phyloP scores from a whole-genome alignment of 64 coral and sea anemone genomes.

The Pocillopora damicornis region DNA sequence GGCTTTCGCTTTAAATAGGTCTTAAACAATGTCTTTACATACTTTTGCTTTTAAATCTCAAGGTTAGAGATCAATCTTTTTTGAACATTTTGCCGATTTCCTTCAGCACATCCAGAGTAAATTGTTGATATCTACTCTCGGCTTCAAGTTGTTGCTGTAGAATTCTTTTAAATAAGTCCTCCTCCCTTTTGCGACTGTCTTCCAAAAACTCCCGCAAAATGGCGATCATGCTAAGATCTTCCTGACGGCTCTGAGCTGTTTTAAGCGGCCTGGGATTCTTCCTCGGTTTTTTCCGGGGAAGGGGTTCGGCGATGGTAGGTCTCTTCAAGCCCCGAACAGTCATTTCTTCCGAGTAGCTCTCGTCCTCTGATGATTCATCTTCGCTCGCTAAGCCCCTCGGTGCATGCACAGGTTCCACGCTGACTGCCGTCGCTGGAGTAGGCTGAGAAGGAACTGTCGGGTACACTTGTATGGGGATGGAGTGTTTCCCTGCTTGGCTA shows the following conservation, averaged over 20 bases:
- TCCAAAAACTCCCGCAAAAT: slow-evolving; percentile 85
- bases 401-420: not conserved
- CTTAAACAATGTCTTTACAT: not conserved
- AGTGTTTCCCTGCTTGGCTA: not conserved
- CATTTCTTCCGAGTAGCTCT: slow-evolving; percentile 12
- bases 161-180: slow-evolving; percentile 82
- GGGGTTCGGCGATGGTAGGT: not conserved
- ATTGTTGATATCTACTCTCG: slow-evolving; percentile 81
- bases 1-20: too few relatives aligned
- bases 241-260: slow-evolving; percentile 29
- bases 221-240: slow-evolving; percentile 59
- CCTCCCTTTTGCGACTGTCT: slow-evolving; percentile 76
- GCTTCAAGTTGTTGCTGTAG: slow-evolving; percentile 81
- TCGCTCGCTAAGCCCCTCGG: not conserved
- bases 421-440: not conserved
- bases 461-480: slow-evolving; percentile 24
- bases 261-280: slow-evolving; percentile 62
- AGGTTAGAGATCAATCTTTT: slow-evolving; percentile 1
- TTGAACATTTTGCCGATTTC: slow-evolving; percentile 88
- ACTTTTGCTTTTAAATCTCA: not conserved
- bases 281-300: slow-evolving; percentile 54
- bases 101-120: slow-evolving; percentile 83
- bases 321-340: not conserved
- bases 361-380: slow-evolving; percentile 28
- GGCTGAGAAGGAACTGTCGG: not conserved